These are phyloP conservation scores for Thysanoteuthis rhombus DNA, from an alignment of 2,888 invertebrate species.

Conservation along the genomic window DNA sequence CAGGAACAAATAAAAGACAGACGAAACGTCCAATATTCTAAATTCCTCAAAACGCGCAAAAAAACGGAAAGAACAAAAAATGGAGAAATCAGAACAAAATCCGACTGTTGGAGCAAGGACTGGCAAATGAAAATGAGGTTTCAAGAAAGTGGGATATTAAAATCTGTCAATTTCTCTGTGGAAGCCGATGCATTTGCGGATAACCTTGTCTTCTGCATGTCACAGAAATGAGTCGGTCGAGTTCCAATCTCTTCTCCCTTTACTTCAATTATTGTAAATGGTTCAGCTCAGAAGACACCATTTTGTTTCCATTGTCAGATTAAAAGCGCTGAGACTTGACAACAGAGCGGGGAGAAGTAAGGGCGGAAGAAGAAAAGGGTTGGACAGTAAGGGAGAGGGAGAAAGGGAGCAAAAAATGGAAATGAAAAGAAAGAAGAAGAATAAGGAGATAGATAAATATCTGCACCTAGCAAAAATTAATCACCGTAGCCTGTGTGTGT, in stretches of 20 bases:
- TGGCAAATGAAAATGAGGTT: background rate
- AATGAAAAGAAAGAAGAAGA: background rate
- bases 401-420: background rate
- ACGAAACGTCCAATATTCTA: background rate
- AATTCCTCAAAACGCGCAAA: too few relatives aligned
- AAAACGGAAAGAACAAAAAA: too few relatives aligned
- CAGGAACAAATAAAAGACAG: background rate
- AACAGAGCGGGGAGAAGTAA: too few relatives aligned
- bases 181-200: background rate
- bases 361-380: background rate
- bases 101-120: too few relatives aligned
- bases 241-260: background rate
- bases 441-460: background rate
- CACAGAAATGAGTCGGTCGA: background rate
- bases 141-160: background rate
- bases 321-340: background rate
- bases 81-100: too few relatives aligned
- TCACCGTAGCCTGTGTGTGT: too few relatives aligned
- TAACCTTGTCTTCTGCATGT: background rate
- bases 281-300: background rate
- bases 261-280: background rate
- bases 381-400: background rate
- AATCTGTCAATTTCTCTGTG: background rate
- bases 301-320: background rate
- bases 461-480: too few relatives aligned